Evolutionary conservation across 2,113 vertebrate species (phyloP).

Genomic region (Phasianus colchicus): DNA sequence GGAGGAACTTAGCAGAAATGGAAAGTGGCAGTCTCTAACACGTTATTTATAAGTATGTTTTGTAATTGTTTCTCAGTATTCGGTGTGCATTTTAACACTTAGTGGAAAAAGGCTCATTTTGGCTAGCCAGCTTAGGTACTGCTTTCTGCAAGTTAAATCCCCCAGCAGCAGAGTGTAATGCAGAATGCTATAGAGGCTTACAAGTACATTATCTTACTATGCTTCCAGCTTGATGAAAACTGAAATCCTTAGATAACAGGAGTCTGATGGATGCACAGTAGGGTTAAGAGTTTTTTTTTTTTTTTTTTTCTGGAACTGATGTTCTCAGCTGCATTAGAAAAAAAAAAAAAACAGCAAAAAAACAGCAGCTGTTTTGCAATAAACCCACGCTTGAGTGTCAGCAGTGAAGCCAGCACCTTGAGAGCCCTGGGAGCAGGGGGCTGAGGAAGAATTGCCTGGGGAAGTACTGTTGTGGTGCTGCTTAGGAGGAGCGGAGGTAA

Average conservation of each 20-base stretch:
- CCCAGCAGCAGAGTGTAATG: not conserved
- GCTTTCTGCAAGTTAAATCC: not conserved
- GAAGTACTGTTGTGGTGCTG: not conserved
- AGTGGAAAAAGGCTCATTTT: not conserved
- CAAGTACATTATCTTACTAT: not conserved
- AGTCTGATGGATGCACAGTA: not conserved
- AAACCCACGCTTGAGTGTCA: not conserved
- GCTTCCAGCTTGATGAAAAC: not conserved
- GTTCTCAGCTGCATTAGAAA: not conserved
- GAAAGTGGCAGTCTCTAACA: not conserved
- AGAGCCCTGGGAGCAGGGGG: not conserved
- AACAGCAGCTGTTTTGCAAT: not conserved
- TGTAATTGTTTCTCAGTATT: not conserved
- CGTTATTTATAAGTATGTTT: not conserved
- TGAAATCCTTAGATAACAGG: not conserved
- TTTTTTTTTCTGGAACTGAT: not conserved
- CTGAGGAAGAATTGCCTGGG: not conserved
- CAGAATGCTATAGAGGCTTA: not conserved
- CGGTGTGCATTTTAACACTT: not conserved
- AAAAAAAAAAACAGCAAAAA: not conserved
- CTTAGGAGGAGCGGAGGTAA: not conserved
- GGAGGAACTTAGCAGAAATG: not conserved
- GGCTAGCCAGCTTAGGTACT: not conserved
- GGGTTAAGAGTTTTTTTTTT: not conserved
- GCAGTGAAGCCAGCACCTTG: not conserved